A percentile compares a stretch with the other conserved stretches of the same genome.
These are phyloP conservation scores for Colletes collaris DNA, from an alignment of 2,888 invertebrate species.

Conservation along the genomic window DNA sequence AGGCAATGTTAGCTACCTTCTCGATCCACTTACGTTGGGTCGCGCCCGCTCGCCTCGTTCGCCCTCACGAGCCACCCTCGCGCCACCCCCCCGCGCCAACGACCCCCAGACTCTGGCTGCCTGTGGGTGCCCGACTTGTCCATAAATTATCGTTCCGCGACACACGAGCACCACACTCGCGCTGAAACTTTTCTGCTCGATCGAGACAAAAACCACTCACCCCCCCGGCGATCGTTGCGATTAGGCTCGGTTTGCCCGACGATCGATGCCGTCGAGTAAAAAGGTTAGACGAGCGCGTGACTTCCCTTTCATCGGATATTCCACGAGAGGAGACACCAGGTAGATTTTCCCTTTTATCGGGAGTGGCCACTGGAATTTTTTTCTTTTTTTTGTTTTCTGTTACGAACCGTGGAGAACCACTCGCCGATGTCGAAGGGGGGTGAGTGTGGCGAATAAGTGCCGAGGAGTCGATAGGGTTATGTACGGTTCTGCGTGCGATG, in stretches of 20 bases:
- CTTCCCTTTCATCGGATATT: slow-evolving; percentile 2
- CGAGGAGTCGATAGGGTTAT: slow-evolving; percentile 21
- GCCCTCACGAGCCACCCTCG: background rate
- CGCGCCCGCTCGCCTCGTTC: background rate
- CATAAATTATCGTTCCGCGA: slow-evolving; percentile 66
- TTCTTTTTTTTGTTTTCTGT: background rate
- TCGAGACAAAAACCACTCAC: slow-evolving; percentile 47
- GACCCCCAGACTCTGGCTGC: slow-evolving; percentile 47
- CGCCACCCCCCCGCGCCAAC: slow-evolving; percentile 16
- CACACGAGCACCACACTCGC: slow-evolving; percentile 3
- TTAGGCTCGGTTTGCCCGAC: slow-evolving; percentile 57
- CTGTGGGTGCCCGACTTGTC: slow-evolving; percentile 21
- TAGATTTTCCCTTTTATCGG: slow-evolving; percentile 10
- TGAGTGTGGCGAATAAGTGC: slow-evolving; percentile 1
- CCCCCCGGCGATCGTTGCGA: slow-evolving; percentile 59
- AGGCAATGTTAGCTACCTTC: slow-evolving; percentile 65
- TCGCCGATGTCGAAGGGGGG: slow-evolving; percentile 14
- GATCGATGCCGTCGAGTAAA: slow-evolving; percentile 35
- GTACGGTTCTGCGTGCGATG: slow-evolving; percentile 13
- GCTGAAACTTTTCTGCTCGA: slow-evolving; percentile 61
- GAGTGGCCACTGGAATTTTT: slow-evolving; percentile 4
- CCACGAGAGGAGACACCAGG: background rate
- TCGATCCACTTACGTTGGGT: slow-evolving; percentile 65
- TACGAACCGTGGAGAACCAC: slow-evolving; percentile 6
- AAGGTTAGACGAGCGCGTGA: slow-evolving; percentile 33